Percentiles rank a stretch among this genome's conserved stretches.
phyloP scores from a whole-genome alignment of 2,888 invertebrate species.

The Sinopyrophorus schimmeli region DNA sequence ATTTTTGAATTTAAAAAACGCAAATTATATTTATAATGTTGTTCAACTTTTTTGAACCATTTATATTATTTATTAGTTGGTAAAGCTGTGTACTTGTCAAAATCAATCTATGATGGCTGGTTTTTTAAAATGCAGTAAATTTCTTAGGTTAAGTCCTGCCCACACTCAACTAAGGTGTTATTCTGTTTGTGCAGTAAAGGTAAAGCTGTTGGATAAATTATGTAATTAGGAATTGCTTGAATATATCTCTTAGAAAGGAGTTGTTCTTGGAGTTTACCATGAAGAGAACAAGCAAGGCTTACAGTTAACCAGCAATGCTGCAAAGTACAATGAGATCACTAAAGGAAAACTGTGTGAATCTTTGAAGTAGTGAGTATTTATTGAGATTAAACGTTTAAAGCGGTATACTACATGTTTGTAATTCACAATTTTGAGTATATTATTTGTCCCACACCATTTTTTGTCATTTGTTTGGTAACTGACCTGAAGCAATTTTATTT shows the following conservation, averaged over 20 bases:
- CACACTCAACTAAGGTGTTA: conserved; percentile 34
- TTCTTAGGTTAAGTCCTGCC: conserved; percentile 45
- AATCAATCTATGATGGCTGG: conserved; percentile 33
- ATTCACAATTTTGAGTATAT: no score
- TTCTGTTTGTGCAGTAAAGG: conserved; percentile 35
- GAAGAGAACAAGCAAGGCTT: conserved; percentile 52
- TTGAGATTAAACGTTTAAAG: no score
- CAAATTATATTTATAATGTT: conserved; percentile 2
- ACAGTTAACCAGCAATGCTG: conserved; percentile 56
- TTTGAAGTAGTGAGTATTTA: conserved; percentile 58
- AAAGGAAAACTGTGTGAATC: conserved; percentile 57
- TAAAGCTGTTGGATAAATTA: conserved; percentile 21
- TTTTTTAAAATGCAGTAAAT: conserved; percentile 37
- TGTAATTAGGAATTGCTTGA: conserved; percentile 8
- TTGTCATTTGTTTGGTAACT: conserved; percentile 36
- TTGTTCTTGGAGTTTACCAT: conserved; percentile 60
- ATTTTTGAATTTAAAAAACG: not conserved
- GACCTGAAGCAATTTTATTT: conserved; percentile 45
- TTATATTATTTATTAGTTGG: not conserved
- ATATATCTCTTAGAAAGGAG: conserved; percentile 56
- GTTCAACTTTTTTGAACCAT: not conserved
- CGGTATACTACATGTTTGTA: no score
- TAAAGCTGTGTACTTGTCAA: conserved; percentile 11
- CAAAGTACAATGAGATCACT: conserved; percentile 55
- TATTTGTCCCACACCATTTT: no score